phyloP scores from a whole-genome alignment of 2,113 vertebrate genomes.

The Gopherus flavomarginatus region DNA sequence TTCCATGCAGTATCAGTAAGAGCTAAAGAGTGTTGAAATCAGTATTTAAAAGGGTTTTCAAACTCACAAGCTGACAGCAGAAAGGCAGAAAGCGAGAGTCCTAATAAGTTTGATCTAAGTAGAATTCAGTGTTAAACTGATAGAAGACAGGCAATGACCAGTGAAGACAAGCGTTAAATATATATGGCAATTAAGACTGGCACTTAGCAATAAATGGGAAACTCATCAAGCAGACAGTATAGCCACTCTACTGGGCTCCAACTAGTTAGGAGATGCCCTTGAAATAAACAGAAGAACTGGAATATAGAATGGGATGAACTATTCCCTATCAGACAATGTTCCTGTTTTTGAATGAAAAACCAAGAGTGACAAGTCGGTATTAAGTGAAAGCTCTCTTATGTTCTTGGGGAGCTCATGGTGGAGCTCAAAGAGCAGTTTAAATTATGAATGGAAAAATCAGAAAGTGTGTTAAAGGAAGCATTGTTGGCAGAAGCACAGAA shows the following conservation, averaged over 20 bases:
- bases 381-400: neutral
- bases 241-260: slow-evolving; percentile 29
- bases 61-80: neutral
- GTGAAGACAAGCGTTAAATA: slow-evolving; percentile 29
- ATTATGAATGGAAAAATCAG: neutral
- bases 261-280: slow-evolving; percentile 37
- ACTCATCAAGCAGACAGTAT: neutral
- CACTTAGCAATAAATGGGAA: slow-evolving; percentile 25
- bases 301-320: neutral
- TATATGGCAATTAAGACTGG: slow-evolving; percentile 34
- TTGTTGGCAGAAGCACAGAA: neutral
- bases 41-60: neutral
- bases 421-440: neutral
- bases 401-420: neutral
- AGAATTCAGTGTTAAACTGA: neutral
- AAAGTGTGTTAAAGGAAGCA: neutral
- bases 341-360: neutral
- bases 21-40: neutral
- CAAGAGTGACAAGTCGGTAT: neutral
- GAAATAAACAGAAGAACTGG: neutral
- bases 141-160: neutral
- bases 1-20: neutral
- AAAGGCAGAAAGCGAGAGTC: neutral
- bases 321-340: neutral
- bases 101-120: neutral